Base-by-base conservation (phyloP, 1,140 invertebrate genomes). In the Zophobas atratus region DNA sequence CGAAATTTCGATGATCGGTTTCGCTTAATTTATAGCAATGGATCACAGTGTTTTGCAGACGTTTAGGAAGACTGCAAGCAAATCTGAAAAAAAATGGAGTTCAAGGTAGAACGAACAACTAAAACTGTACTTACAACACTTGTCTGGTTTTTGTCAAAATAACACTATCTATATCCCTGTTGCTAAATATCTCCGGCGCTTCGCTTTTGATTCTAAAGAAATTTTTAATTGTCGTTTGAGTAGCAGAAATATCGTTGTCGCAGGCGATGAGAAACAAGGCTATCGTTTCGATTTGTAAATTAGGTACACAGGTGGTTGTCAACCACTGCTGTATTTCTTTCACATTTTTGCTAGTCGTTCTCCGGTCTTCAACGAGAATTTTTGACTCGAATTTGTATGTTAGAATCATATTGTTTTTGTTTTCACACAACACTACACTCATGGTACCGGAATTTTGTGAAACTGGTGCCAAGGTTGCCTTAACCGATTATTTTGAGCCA, bases 261-360 rank as follows among this genome's bases (percentile, higher is more conserved):
- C 91, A 91, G 43, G 90, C 90, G 55, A 90, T 87, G 36, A 90
- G 88, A 80, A 91, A 92, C 38, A 90, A 83, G 0, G 90, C 85
- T 8, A 92, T 83, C 63, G 87, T 85, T 57, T 81, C 76, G 33
- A 82, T 77, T 0, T 76, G 73, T 38, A 83, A 32, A 3, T 56
- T 20, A 5, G 63, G 63, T 38, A 70, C 4, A 5, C 6, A 20
- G 2, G 32, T 41, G 36, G 34, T 41, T 41, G 32, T 38, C 36
- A 70, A 6, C 63, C 63, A 70, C 2, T 33, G 2, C 20, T 20
- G 2, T 4, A 70, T 36, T 35, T 33, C n/a, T 6, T 70, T 34
- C 6, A 70, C 6, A n/a, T 6, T 34, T 36, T 35, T 35, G 5
- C 35, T 6, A n/a, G 63, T 38, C 20, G 63, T 70, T 20, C 63